Evolutionary conservation across 1,140 invertebrate genomes (phyloP), one percentile per base, ranked within the genome.

Genomic region (Archivesica marissinica): DNA sequence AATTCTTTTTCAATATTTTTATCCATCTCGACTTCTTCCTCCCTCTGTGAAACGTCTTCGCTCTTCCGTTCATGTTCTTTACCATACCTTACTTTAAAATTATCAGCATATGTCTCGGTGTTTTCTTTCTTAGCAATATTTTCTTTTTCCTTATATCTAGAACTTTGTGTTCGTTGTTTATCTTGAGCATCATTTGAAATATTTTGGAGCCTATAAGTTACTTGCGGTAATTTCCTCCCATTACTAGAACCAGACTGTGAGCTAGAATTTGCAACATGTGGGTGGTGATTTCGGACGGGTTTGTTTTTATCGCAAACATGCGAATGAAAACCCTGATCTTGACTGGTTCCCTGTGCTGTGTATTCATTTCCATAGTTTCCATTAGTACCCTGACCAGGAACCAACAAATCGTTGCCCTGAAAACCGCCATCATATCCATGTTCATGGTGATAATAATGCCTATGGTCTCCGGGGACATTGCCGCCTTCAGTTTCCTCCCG

Each of bases 401-500:
- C n/a, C 39, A 39, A 13, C 35, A 70, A 13, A n/a, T 70, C 23
- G 66, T 70, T 41, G 47, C 66, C 66, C 1, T 70, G 66, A 25
- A 41, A 70, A 64, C 47, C 44, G 6, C 35, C 52, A 50, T 70
- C 54, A 54, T 74, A 74, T 30, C 52, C 76, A n/a, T n/a, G n/a
- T n/a, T n/a, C n/a, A 56, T 83, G 68, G 72, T 88, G 80, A 82
- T 75, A 81, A 64, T 84, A 81, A 15, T 75, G 76, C 47, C 59
- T 54, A 20, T 70, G 47, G 0, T 44, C 72, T 47, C 74, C 39
- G 33, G 54, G 68, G 23, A 76, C 79, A 52, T 88, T 88, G 0
- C 88, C 89, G 9, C 89, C 89, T 56, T 90, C 89, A 1, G 87
- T 80, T 61, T 88, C 87, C 39, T 87, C 88, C 41, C 89, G 28